phyloP scores from a whole-genome alignment of 2,888 invertebrate genomes.

The Ecliptopera silaceata region DNA sequence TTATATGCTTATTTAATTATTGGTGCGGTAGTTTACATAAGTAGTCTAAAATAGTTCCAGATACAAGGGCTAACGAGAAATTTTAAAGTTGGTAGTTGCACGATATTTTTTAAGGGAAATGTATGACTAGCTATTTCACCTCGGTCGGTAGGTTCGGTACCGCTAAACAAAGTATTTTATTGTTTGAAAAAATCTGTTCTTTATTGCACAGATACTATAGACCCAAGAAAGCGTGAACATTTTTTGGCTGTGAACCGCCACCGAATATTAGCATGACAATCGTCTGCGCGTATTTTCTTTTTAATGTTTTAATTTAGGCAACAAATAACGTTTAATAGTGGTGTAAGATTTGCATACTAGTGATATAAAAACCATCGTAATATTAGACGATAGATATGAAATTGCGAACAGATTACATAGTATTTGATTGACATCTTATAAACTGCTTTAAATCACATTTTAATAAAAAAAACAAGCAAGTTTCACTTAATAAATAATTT shows the following conservation, averaged over 20 bases:
- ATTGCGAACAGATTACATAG: too few relatives aligned
- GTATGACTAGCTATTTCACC: neutral
- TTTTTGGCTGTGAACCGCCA: conserved; percentile 53
- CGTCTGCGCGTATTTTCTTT: conserved; percentile 62
- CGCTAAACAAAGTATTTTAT: neutral
- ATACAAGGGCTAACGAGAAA: too few relatives aligned
- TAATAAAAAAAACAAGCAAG: too few relatives aligned
- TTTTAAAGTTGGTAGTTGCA: too few relatives aligned
- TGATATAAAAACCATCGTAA: conserved; percentile 3
- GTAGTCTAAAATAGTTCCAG: too few relatives aligned
- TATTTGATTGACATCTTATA: too few relatives aligned
- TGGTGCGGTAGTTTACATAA: too few relatives aligned
- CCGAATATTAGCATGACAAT: conserved; percentile 72
- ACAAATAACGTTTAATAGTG: conserved; percentile 76
- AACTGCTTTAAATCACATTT: too few relatives aligned
- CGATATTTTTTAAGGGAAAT: too few relatives aligned
- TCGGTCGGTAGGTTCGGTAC: neutral
- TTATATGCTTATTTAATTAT: too few relatives aligned
- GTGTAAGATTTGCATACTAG: conserved; percentile 72
- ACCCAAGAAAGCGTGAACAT: conserved; percentile 46
- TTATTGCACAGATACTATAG: conserved; percentile 28
- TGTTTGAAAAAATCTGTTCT: conserved; percentile 5
- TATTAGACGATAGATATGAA: conserved; percentile 5
- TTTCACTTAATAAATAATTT: too few relatives aligned
- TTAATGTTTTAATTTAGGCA: conserved; percentile 76